phyloP scores from a whole-genome alignment of 2,113 vertebrate genomes.

The Oreocharis arfaki region DNA sequence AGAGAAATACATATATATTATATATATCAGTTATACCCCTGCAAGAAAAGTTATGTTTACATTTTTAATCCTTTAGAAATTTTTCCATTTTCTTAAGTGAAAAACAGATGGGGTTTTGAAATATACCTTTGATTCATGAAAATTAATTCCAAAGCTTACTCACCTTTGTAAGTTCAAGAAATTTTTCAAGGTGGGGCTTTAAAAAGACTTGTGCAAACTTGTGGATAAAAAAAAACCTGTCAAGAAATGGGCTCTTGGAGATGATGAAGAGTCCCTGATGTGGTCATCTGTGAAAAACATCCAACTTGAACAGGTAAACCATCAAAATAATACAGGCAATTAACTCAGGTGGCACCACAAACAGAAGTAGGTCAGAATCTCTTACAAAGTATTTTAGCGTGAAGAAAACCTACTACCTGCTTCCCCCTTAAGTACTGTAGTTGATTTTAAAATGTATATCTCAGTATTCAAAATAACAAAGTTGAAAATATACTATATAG shows the following conservation, averaged over 20 bases:
- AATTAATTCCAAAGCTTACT: conserved; percentile 23
- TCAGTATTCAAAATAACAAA: conserved; percentile 9
- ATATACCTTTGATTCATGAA: conserved; percentile 37
- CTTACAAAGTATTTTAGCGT: not conserved
- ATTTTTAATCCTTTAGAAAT: conserved; percentile 60
- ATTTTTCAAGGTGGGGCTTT: conserved; percentile 38
- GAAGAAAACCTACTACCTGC: conserved; percentile 18
- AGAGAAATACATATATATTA: conserved; percentile 40
- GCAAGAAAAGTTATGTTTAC: conserved; percentile 70
- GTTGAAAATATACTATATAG: not conserved
- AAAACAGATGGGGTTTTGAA: conserved; percentile 48
- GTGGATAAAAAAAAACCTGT: not conserved
- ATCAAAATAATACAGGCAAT: not conserved
- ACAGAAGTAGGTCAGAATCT: conserved; percentile 19
- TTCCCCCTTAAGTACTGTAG: conserved; percentile 47
- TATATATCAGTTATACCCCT: conserved; percentile 62
- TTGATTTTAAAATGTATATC: not conserved
- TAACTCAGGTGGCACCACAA: conserved; percentile 31
- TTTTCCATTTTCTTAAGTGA: conserved; percentile 45
- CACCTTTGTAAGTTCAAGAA: conserved; percentile 15
- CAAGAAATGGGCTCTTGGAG: not conserved
- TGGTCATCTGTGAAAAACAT: not conserved
- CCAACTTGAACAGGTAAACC: not conserved
- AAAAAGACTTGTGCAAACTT: not conserved
- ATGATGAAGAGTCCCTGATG: not conserved